Evolutionary conservation across 2,888 invertebrate genomes (phyloP).

Genomic region (Lepetodrilus schrolli): DNA sequence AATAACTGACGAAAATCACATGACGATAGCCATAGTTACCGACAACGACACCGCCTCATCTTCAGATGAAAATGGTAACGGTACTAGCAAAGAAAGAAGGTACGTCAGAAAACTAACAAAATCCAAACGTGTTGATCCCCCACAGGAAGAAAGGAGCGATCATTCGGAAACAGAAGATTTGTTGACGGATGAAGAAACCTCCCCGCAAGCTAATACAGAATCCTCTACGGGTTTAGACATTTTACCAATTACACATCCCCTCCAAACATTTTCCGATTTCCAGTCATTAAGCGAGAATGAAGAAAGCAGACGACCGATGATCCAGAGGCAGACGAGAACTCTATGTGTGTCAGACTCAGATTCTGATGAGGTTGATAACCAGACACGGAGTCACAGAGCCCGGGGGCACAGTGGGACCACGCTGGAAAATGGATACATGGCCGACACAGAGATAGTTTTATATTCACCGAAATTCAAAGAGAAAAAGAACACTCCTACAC

Average conservation of each 20-base stretch:
- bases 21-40: conserved; percentile 73
- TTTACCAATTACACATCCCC: conserved; percentile 11
- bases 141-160: not conserved
- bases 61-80: conserved; percentile 32
- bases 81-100: not conserved
- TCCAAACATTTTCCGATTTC: not conserved
- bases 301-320: conserved; percentile 2
- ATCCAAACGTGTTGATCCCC: not conserved
- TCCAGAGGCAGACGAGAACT: not conserved
- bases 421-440: conserved; percentile 55
- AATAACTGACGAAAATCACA: conserved; percentile 76
- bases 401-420: not conserved
- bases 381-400: conserved; percentile 1
- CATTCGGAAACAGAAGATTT: conserved; percentile 14
- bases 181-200: conserved; percentile 20
- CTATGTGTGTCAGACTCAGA: conserved; percentile 14
- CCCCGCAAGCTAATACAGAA: not conserved
- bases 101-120: not conserved
- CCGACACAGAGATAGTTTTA: conserved; percentile 51
- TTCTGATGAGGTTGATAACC: conserved; percentile 1
- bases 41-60: conserved; percentile 49
- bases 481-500: not conserved
- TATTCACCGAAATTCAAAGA: conserved; percentile 13
- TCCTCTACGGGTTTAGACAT: conserved; percentile 13
- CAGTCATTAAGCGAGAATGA: not conserved